Base-by-base conservation (phyloP, 2,113 vertebrate genomes). In the Tychaedon coryphoeus region DNA sequence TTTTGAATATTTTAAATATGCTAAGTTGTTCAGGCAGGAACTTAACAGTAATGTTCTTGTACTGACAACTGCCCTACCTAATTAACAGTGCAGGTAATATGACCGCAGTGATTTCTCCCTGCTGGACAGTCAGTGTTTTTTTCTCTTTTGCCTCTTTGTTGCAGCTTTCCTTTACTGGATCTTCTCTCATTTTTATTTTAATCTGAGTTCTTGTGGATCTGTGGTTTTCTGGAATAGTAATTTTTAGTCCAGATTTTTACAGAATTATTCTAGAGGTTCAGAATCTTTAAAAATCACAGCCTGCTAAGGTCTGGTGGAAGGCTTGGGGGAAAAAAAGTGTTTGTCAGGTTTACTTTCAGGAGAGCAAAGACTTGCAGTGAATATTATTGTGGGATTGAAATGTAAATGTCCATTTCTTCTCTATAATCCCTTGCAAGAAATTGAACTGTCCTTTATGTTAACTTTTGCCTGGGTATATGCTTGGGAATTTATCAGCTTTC, bases 351-450 rank as follows among this genome's bases (percentile, higher is more conserved):
- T 95, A 72, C 93, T 95, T 92, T 81, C 65, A 78, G 65, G 65
- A 81, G 4, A 81, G 53, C 24, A 78, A 86, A 96, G 79, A 67
- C n/a, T 56, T 80, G 34, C 65, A 57, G 47, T 71, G 83, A 72
- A 71, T 77, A 69, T 79, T 91, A 45, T 51, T 82, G 60, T 84
- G 50, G 45, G 57, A 89, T 78, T 91, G 89, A 90, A 95, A 96
- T 94, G 83, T 81, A 94, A 88, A 92, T 81, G 85, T 83, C 82
- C 34, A 10, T 93, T 86, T 88, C n/a, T 50, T 80, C 71, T 77
- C 75, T 86, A 29, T 88, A 90, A 92, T 92, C 48, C 82, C 40
- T 80, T 83, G 51, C 47, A 96, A 93, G 88, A 93, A 86, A 88
- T 71, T 62, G 78, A 93, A 43, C 78, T 85, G 58, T 86, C 90